Percentiles rank a stretch among this genome's conserved stretches.
Evolutionary conservation across 2,888 invertebrate genomes (phyloP).

Genomic region (Cryptophagus acutangulus): DNA sequence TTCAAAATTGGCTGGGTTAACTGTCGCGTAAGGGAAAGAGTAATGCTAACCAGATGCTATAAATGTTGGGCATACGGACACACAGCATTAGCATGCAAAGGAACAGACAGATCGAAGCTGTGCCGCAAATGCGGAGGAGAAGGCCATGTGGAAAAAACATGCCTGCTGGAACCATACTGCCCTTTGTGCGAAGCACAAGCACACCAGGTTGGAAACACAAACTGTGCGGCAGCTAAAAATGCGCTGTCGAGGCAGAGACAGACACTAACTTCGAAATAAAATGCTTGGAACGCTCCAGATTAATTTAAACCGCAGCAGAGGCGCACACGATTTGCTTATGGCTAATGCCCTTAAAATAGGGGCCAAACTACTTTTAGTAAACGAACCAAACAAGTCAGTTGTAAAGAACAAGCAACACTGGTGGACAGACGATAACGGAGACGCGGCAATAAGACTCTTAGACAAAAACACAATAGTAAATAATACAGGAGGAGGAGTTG

Average conservation of each 20-base stretch:
- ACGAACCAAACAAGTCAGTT: conserved; percentile 12
- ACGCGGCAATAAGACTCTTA: conserved; percentile 9
- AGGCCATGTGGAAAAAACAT: conserved; percentile 19
- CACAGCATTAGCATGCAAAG: conserved; percentile 15
- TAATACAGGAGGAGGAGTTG: conserved; percentile 1
- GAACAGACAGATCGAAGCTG: conserved; percentile 11
- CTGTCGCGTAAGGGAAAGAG: not conserved
- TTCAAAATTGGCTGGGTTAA: not conserved
- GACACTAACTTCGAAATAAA: not conserved
- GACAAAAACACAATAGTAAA: conserved; percentile 1
- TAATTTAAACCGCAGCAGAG: conserved; percentile 10
- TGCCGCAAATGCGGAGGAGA: conserved; percentile 23
- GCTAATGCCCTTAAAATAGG: conserved; percentile 6
- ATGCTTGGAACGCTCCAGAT: conserved; percentile 7
- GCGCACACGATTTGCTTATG: conserved; percentile 15
- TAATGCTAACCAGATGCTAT: conserved; percentile 15
- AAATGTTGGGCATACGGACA: conserved; percentile 20
- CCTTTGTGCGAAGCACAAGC: conserved; percentile 12
- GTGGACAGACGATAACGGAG: conserved; percentile 5
- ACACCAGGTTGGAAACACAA: conserved; percentile 14
- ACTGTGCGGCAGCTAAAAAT: conserved; percentile 11
- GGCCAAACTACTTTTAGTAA: conserved; percentile 14
- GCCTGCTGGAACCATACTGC: conserved; percentile 13
- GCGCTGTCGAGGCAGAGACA: not conserved
- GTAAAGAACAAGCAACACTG: conserved; percentile 2